Conservation (phyloP, 2,888 invertebrate genomes). For the Caenorhabditis drosophilae region DNA sequence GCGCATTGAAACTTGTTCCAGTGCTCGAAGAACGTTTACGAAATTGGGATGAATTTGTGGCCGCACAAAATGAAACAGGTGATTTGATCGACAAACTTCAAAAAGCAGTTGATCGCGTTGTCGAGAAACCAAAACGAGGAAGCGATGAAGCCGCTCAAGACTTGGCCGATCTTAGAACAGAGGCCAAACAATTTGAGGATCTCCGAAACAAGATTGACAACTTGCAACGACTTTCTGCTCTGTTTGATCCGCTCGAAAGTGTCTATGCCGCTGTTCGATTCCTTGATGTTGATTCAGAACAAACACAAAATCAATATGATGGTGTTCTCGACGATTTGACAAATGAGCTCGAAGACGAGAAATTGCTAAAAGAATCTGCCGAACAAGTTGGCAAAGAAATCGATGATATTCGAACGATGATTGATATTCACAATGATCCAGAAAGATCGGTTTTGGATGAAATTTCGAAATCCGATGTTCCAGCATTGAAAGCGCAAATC, state of each 20-base stretch:
- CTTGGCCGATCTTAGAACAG: constrained; percentile 11
- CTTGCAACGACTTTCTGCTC: constrained; percentile 46
- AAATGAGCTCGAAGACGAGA: constrained; percentile 33
- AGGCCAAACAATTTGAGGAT: constrained; percentile 12
- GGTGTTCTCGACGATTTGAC: constrained; percentile 38
- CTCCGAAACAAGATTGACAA: constrained; percentile 19
- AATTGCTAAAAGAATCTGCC: constrained; percentile 34
- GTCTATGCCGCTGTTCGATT: constrained; percentile 56
- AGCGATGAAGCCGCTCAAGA: constrained; percentile 20
- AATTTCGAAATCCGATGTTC: constrained; percentile 10
- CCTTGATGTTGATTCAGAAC: constrained; percentile 53
- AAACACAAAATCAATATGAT: constrained; percentile 46
- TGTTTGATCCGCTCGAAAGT: constrained; percentile 50
- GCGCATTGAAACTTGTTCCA: constrained; percentile 9
- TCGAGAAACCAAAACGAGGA: constrained; percentile 9
- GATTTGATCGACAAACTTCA: constrained; percentile 9
- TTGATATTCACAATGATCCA: constrained; percentile 5
- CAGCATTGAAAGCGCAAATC: constrained; percentile 32
- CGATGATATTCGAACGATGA: constrained; percentile 10
- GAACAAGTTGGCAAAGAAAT: constrained; percentile 36
- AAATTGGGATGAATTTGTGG: constrained; percentile 17
- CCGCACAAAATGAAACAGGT: constrained; percentile 8
- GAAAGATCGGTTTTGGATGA: constrained; percentile 5
- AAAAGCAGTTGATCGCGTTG: constrained; percentile 3
- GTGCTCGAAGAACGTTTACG: constrained; percentile 4